phyloP scores from a whole-genome alignment of 2,797 vertebrate species.

The Psittacula echo region DNA sequence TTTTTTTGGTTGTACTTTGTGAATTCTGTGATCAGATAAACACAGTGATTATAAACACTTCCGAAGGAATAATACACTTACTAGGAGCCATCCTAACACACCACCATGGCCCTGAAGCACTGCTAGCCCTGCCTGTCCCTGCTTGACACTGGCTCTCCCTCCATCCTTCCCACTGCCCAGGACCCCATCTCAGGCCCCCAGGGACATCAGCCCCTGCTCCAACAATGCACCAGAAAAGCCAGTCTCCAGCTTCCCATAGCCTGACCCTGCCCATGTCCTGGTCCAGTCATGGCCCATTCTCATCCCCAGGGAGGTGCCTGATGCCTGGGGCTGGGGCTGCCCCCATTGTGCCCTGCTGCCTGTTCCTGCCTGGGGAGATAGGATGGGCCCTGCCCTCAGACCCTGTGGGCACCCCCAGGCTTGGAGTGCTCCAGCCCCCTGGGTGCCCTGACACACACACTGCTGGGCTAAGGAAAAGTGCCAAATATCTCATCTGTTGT shows the following conservation, averaged over 20 bases:
- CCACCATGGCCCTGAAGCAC: not conserved
- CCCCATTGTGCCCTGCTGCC: not conserved
- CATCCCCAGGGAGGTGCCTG: no score
- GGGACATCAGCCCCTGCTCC: not conserved
- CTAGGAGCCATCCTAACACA: not conserved
- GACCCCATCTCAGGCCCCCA: not conserved
- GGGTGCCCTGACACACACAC: no score
- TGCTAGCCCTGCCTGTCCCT: not conserved
- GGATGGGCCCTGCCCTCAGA: not conserved
- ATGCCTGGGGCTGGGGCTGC: rapidly evolving
- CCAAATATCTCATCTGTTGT: not conserved
- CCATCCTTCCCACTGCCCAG: rapidly evolving
- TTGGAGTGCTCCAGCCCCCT: not conserved
- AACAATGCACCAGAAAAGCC: not conserved
- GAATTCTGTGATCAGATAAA: not conserved
- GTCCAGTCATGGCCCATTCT: rapidly evolving
- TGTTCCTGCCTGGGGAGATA: not conserved
- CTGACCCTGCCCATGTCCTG: rapidly evolving
- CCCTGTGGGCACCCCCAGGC: rapidly evolving
- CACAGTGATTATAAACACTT: not conserved
- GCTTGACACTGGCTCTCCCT: rapidly evolving
- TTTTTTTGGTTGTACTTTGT: not conserved
- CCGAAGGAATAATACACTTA: not conserved
- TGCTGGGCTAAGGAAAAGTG: not conserved
- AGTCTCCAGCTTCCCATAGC: not conserved